Evolutionary conservation across 1,140 invertebrate genomes (phyloP).

Genomic region (Drosophila punjabiensis): DNA sequence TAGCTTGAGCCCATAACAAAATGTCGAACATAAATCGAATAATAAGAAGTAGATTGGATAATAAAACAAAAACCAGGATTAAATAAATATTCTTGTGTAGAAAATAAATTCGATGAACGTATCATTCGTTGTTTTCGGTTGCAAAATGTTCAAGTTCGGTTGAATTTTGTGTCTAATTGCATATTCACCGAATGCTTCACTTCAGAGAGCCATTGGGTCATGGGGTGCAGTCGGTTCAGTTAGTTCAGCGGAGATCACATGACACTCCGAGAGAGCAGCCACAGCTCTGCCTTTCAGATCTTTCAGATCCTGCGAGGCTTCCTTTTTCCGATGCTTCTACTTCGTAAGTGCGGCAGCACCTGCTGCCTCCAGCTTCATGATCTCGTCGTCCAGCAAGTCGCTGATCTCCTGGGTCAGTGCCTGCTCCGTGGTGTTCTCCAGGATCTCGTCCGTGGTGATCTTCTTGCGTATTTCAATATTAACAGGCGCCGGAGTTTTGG

Average conservation of each 20-base stretch:
- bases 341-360: constrained; percentile 17
- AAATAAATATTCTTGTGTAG: constrained; percentile 35
- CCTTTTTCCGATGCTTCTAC: background rate
- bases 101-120: constrained; percentile 59
- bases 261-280: constrained; percentile 8
- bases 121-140: constrained; percentile 42
- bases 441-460: constrained; percentile 76
- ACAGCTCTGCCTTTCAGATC: background rate
- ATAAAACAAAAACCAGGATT: constrained; percentile 28
- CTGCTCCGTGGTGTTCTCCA: constrained; percentile 71
- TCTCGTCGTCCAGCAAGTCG: constrained; percentile 80
- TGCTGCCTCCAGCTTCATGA: constrained; percentile 68
- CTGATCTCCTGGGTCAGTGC: constrained; percentile 79
- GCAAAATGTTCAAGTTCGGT: constrained; percentile 46
- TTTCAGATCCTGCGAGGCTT: background rate
- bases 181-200: constrained; percentile 17
- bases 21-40: constrained; percentile 44
- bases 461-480: constrained; percentile 80
- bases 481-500: constrained; percentile 74
- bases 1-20: constrained; percentile 78
- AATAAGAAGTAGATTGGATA: constrained; percentile 15
- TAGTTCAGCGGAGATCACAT: constrained; percentile 27
- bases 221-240: constrained; percentile 5
- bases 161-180: constrained; percentile 24
- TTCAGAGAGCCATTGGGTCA: constrained; percentile 26